Conservation (phyloP, 2,113 vertebrate species). For the Etheostoma spectabile region DNA sequence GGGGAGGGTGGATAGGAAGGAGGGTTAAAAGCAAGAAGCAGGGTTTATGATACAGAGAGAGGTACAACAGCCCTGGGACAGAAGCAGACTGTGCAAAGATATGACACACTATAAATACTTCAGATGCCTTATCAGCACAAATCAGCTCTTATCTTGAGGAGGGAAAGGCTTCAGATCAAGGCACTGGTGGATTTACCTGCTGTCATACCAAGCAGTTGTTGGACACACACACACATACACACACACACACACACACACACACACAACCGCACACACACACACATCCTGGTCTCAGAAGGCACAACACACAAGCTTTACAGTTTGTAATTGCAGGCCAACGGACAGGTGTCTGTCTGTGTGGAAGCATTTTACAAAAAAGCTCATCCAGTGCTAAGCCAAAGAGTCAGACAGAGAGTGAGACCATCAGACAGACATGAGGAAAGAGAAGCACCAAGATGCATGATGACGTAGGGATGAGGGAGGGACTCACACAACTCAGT, state of each 20-base stretch:
- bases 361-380: constrained; percentile 42
- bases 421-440: constrained; percentile 10
- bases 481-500: not conserved
- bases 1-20: constrained; percentile 86
- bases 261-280: constrained; percentile 2
- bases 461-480: not conserved
- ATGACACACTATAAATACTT: constrained; percentile 85
- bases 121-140: constrained; percentile 82
- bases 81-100: constrained; percentile 72
- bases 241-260: not conserved
- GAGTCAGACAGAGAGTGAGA: constrained; percentile 33
- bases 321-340: constrained; percentile 53
- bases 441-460: constrained; percentile 23
- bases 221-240: constrained; percentile 52
- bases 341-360: constrained; percentile 56
- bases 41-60: constrained; percentile 78
- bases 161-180: constrained; percentile 80
- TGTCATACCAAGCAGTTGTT: constrained; percentile 76
- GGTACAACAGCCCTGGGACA: constrained; percentile 63
- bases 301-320: constrained; percentile 51
- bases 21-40: constrained; percentile 82
- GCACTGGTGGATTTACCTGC: constrained; percentile 72
- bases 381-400: constrained; percentile 66
- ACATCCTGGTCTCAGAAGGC: constrained; percentile 8
- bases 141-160: constrained; percentile 75